Conservation (phyloP, 2,888 invertebrate species). For the Scaptomyza polygonia region DNA sequence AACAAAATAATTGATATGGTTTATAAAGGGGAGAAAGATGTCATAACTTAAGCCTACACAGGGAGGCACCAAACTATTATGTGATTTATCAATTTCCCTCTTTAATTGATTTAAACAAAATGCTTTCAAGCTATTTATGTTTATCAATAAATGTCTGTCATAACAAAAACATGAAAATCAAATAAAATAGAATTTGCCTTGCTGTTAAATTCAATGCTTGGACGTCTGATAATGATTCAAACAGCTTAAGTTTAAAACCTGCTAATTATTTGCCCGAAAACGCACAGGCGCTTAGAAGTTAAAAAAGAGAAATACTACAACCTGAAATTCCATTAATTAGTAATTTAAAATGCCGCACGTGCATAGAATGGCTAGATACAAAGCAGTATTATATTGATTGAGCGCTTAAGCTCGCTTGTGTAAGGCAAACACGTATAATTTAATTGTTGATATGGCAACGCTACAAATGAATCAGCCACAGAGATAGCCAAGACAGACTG, state of each 20-base stretch:
- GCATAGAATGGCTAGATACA: slow-evolving; percentile 52
- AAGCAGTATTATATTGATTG: slow-evolving; percentile 66
- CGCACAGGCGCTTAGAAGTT: slow-evolving; percentile 12
- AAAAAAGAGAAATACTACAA: slow-evolving; percentile 25
- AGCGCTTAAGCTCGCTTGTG: slow-evolving; percentile 68
- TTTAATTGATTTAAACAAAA: neutral
- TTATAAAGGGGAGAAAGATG: neutral
- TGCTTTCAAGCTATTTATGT: neutral
- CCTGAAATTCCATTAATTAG: slow-evolving; percentile 70
- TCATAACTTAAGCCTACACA: neutral
- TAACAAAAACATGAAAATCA: neutral
- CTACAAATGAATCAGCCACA: slow-evolving; percentile 65
- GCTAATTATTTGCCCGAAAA: slow-evolving; percentile 49
- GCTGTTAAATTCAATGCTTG: neutral
- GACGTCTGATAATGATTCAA: slow-evolving; percentile 11
- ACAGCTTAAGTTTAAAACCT: neutral
- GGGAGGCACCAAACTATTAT: neutral
- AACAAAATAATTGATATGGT: neutral
- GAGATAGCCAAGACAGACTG: slow-evolving; percentile 18
- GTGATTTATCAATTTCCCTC: neutral
- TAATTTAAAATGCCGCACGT: slow-evolving; percentile 77
- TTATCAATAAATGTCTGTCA: neutral
- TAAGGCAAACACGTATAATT: slow-evolving; percentile 76
- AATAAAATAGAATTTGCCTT: neutral
- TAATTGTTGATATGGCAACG: slow-evolving; percentile 77